phyloP scores from a whole-genome alignment of 1,140 invertebrate genomes.

The Drosophila guanche region DNA sequence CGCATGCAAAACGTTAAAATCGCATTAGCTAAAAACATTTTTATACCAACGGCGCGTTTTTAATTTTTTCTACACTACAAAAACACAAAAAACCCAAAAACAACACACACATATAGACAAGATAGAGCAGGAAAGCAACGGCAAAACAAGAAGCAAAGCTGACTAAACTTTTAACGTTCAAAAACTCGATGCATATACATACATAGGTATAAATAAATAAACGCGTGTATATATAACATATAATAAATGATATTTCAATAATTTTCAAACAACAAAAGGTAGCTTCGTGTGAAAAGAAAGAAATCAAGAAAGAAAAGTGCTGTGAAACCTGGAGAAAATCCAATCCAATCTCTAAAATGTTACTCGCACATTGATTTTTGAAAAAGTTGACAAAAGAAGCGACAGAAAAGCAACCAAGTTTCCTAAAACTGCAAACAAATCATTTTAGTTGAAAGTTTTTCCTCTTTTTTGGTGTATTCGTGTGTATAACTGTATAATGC shows the following conservation, averaged over 20 bases:
- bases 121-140: conserved; percentile 30
- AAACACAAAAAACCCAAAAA: conserved; percentile 42
- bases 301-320: conserved; percentile 41
- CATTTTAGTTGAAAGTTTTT: conserved; percentile 33
- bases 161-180: conserved; percentile 67
- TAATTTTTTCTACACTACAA: conserved; percentile 78
- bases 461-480: conserved; percentile 40
- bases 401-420: conserved; percentile 3
- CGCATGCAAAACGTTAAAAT: conserved; percentile 81
- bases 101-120: conserved; percentile 28
- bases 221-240: conserved; percentile 56
- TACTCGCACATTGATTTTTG: conserved; percentile 42
- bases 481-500: conserved; percentile 75
- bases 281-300: conserved; percentile 33
- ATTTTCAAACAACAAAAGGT: conserved; percentile 69
- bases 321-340: conserved; percentile 24
- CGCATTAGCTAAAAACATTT: conserved; percentile 79
- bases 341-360: conserved; percentile 6
- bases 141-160: conserved; percentile 42
- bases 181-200: conserved; percentile 54
- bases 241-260: conserved; percentile 71
- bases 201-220: conserved; percentile 68
- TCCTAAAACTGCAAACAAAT: conserved; percentile 11
- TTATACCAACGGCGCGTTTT: conserved; percentile 82
- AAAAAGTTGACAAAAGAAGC: conserved; percentile 33